Evolutionary conservation across 2,797 vertebrate genomes (phyloP).

Genomic region (Helicolenus hilgendorfi): DNA sequence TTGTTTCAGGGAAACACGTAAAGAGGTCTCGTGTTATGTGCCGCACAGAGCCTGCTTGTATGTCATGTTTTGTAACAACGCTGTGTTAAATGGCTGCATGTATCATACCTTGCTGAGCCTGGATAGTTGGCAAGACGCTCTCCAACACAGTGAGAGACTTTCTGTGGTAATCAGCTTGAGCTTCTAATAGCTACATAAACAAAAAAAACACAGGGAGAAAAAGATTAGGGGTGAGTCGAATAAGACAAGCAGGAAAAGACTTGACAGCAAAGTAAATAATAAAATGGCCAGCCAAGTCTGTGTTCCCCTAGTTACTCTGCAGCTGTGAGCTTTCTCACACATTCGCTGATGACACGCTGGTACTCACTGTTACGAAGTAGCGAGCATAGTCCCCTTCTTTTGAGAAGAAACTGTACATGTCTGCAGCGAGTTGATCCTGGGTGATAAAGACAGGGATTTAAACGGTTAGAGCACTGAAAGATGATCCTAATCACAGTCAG

Average conservation of each 20-base stretch:
- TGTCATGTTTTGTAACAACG: background rate
- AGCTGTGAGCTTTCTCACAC: slow-evolving; percentile 71
- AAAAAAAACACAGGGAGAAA: slow-evolving; percentile 75
- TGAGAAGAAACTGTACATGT: slow-evolving; percentile 98
- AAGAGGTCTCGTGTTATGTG: background rate
- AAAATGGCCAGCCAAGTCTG: slow-evolving; percentile 68
- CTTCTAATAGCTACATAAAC: slow-evolving; percentile 97
- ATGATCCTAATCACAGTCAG: background rate
- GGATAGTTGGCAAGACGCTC: slow-evolving; percentile 96
- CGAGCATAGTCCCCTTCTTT: slow-evolving; percentile 97
- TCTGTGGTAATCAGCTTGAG: slow-evolving; percentile 99
- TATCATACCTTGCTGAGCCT: slow-evolving; percentile 97
- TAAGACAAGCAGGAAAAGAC: slow-evolving; percentile 42
- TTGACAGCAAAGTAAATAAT: slow-evolving; percentile 76
- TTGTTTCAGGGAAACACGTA: background rate
- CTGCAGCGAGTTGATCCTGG: slow-evolving; percentile 98
- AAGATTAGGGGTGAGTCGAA: background rate
- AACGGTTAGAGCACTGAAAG: background rate
- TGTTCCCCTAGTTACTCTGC: slow-evolving; percentile 33
- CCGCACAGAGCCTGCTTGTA: background rate
- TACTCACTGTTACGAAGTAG: slow-evolving; percentile 95
- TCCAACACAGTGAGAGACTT: slow-evolving; percentile 98
- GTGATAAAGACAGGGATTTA: background rate
- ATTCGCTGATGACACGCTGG: background rate
- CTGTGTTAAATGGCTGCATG: slow-evolving; percentile 26